Conservation (phyloP, 1,140 invertebrate species). For the Hycleus phaleratus region DNA sequence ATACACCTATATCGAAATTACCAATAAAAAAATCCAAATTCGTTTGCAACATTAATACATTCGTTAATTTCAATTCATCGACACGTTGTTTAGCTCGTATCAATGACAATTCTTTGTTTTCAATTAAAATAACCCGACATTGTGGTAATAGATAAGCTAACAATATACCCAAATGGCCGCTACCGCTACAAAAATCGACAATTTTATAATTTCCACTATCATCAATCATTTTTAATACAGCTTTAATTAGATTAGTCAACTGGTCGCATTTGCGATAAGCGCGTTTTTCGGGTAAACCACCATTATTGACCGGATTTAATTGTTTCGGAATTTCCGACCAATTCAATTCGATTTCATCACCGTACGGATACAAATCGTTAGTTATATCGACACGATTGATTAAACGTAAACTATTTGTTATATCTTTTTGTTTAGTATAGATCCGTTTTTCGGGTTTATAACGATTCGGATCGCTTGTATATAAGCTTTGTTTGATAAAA, state of each 20-base stretch:
- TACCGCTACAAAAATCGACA: slow-evolving; percentile 92
- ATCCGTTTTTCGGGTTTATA: slow-evolving; percentile 64
- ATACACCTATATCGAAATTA: slow-evolving; percentile 73
- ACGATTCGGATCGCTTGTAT: slow-evolving; percentile 69
- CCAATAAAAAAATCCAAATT: slow-evolving; percentile 79
- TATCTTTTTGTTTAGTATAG: slow-evolving; percentile 67
- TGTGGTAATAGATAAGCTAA: slow-evolving; percentile 71
- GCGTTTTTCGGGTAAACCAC: slow-evolving; percentile 67
- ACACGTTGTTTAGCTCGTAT: slow-evolving; percentile 65
- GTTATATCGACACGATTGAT: slow-evolving; percentile 38
- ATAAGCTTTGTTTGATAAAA: slow-evolving; percentile 55
- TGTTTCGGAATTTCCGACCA: slow-evolving; percentile 61
- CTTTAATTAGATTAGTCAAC: slow-evolving; percentile 77
- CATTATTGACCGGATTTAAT: slow-evolving; percentile 64
- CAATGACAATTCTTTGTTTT: slow-evolving; percentile 89
- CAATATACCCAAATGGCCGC: slow-evolving; percentile 85
- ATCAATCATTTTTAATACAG: slow-evolving; percentile 60
- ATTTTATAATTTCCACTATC: slow-evolving; percentile 48
- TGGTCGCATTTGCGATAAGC: slow-evolving; percentile 78
- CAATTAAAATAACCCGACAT: slow-evolving; percentile 71
- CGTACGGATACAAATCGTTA: slow-evolving; percentile 40
- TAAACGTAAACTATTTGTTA: slow-evolving; percentile 55
- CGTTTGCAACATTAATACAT: slow-evolving; percentile 77
- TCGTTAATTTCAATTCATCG: slow-evolving; percentile 57
- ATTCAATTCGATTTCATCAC: slow-evolving; percentile 43